A percentile compares a stretch with the other conserved stretches of the same genome.
These are phyloP conservation scores for Nezara viridula DNA, from an alignment of 2,888 invertebrate species.

Conservation along the genomic window DNA sequence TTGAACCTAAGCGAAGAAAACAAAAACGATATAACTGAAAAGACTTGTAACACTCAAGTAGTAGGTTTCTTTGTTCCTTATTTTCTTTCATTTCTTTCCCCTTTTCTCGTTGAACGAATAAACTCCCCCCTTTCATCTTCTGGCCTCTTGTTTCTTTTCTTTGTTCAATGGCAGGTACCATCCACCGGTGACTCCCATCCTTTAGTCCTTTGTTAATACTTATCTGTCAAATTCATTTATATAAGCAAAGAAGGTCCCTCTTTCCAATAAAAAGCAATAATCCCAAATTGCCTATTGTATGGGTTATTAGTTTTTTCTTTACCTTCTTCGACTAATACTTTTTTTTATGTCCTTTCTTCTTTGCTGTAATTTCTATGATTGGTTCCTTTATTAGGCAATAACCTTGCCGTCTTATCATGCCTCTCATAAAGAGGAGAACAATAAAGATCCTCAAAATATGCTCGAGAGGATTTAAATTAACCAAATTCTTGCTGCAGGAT, in stretches of 20 bases:
- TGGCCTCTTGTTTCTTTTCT: slow-evolving; percentile 34
- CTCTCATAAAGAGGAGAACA: background rate
- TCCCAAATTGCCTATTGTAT: slow-evolving; percentile 1
- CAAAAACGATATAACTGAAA: slow-evolving; percentile 31
- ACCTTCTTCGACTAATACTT: background rate
- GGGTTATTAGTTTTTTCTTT: background rate
- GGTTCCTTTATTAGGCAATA: background rate
- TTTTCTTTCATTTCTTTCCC: slow-evolving; percentile 40
- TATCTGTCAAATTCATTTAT: slow-evolving; percentile 28
- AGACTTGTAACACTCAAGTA: slow-evolving; percentile 43
- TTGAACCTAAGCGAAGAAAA: background rate
- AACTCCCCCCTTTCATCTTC: slow-evolving; percentile 29
- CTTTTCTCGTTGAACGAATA: slow-evolving; percentile 38
- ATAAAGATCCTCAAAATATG: background rate
- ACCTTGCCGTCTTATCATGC: background rate
- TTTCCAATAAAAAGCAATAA: slow-evolving; percentile 12
- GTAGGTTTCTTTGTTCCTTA: slow-evolving; percentile 35
- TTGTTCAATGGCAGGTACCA: background rate
- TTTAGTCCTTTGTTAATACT: slow-evolving; percentile 29
- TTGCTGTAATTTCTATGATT: background rate
- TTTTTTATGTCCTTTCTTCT: background rate
- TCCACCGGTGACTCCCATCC: slow-evolving; percentile 1
- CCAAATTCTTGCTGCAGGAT: background rate
- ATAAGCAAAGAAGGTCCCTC: background rate
- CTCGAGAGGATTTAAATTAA: too few relatives aligned